Evolutionary conservation across 1,140 invertebrate genomes (phyloP), one percentile per base, ranked within the genome.

Genomic region (Chionoecetes opilio): DNA sequence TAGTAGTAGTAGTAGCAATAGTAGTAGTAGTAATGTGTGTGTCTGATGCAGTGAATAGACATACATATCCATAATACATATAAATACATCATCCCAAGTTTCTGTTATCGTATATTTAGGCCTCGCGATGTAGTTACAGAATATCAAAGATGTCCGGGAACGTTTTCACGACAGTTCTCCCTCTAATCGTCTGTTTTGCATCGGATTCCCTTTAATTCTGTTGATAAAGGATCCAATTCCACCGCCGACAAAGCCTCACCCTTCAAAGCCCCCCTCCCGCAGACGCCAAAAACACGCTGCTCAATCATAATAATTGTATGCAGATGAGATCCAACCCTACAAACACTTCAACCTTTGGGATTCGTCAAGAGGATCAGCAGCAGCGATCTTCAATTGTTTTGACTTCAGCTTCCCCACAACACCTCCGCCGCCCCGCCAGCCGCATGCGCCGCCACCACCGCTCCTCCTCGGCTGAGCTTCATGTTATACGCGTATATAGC

Each of bases 241-340:
- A 37, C 32, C n/a, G 32, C 32, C 37, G 35, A 38, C 37, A 34
- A 87, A 87, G 85, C 21, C 2, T 3, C 32, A 34, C 37, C 37
- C 85, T 87, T 34, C 32, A 90, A 90, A 41, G 75, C 91, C 38
- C 34, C 34, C 34, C 82, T 31, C 75, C 53, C 91, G 37, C 82
- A 92, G 29, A 34, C 85, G 92, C 85, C 92, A 93, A 87, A 93
- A 93, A 93, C 92, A 93, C 31, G n/a, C 82, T 34, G 9, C 92
- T 86, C 92, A 93, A 87, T 93, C 84, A 87, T 93, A 93, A 93
- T 93, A 93, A 93, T 87, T 35, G 41, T 87, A 93, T 93, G 92
- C 41, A 93, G 82, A 93, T 93, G 92, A 88, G 92, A 93, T 53
- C 84, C 17, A 35, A 87, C 86, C 92, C 92, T 87, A 93, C 92